Percentiles rank a stretch among this genome's conserved stretches.
Conservation (phyloP, 2,797 vertebrate species). For the Sylvilagus floridanus region DNA sequence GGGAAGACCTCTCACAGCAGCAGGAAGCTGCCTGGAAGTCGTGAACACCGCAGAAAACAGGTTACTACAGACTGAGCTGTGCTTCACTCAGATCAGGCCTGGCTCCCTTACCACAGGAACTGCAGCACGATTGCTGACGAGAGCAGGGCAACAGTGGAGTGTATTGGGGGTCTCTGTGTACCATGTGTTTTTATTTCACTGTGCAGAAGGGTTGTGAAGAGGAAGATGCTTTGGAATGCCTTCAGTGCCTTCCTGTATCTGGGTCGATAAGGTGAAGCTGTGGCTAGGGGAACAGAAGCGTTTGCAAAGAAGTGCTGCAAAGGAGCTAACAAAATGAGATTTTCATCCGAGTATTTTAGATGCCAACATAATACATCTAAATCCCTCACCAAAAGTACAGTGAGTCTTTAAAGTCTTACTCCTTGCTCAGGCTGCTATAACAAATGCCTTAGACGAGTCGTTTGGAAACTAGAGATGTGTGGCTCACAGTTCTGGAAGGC, state of each 20-base stretch:
- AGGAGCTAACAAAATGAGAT: background rate
- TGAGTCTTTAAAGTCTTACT: slow-evolving; percentile 12
- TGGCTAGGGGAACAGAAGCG: slow-evolving; percentile 1
- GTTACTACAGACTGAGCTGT: background rate
- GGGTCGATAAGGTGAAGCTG: background rate
- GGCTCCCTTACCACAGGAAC: background rate
- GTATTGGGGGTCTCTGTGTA: background rate
- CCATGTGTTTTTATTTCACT: background rate
- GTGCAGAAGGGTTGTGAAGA: background rate
- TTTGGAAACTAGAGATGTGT: background rate
- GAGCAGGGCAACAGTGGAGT: background rate
- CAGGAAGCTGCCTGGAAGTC: background rate
- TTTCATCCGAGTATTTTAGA: slow-evolving; percentile 34
- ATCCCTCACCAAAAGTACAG: background rate
- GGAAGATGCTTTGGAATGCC: background rate
- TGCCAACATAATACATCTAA: background rate
- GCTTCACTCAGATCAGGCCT: background rate
- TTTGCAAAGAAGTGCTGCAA: slow-evolving; percentile 48
- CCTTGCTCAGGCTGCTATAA: background rate
- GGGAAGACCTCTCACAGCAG: background rate
- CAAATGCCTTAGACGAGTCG: background rate
- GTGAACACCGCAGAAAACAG: background rate
- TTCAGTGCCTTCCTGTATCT: background rate
- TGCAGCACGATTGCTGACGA: background rate
- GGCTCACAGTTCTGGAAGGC: background rate